Evolutionary conservation across 2,113 vertebrate genomes (phyloP), one percentile per base, ranked within the genome.

Genomic region (Mola mola): DNA sequence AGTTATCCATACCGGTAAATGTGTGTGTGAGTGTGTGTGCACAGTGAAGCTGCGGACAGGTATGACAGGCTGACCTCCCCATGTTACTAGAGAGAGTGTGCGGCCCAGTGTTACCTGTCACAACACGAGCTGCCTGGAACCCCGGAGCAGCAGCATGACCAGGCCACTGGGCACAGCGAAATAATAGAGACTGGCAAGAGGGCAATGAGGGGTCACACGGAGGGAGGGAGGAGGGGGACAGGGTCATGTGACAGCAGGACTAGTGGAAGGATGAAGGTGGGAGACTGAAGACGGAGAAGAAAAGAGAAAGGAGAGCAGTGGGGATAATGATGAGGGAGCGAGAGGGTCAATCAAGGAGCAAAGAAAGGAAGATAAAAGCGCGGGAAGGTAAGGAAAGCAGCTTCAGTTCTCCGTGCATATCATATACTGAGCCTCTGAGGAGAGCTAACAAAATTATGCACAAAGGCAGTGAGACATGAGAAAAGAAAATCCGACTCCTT

Each of bases 151-250:
- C 65, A 44, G 74, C 51, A 66, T 50, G 83, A 78, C 79, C 85
- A 77, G 78, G 76, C 86, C 75, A 85, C 72, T 75, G 88, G 89
- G 53, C 79, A 86, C 72, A 58, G 51, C 78, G 77, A 82, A 83
- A 89, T 89, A 87, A 88, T 86, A 68, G 83, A 78, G 78, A 76
- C 84, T 89, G 89, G 89, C 87, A 87, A 86, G 76, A 84, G 83
- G 87, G 83, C 83, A 86, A 86, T 44, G 66, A 76, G 62, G 68
- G 87, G 86, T 85, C 78, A 77, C 55, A 38, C 10, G 20, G 46
- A 66, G 57, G 19, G 34, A 52, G 34, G 6, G 44, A 9, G 26
- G 55, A 16, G 25, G 26, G 17, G 44, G 13, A 22, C 42, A 22
- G 25, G 55, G 66, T 72, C 66, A 40, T 44, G 72, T 76, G 79